A percentile compares a stretch with the other conserved stretches of the same genome.
Evolutionary conservation across 2,113 vertebrate genomes (phyloP).

Genomic region (Ciconia boyciana): DNA sequence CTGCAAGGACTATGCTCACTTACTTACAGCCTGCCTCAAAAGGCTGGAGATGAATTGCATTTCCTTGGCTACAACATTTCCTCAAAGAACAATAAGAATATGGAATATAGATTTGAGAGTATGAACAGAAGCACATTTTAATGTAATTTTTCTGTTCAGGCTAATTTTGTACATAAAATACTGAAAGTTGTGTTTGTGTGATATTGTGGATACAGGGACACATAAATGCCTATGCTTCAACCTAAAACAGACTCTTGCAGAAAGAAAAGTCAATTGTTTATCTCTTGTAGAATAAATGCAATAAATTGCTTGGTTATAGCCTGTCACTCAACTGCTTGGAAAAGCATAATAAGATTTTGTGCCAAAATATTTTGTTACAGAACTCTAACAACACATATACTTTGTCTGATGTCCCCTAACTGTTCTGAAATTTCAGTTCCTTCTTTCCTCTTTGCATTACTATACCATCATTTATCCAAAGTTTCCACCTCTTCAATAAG

Average conservation of each 20-base stretch:
- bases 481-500: background rate
- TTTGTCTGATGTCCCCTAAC: background rate
- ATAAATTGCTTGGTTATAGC: background rate
- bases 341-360: background rate
- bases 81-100: background rate
- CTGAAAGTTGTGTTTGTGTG: background rate
- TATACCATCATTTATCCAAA: background rate
- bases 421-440: background rate
- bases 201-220: background rate
- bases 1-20: background rate
- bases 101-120: background rate
- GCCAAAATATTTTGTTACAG: background rate
- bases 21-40: background rate
- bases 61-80: background rate
- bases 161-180: background rate
- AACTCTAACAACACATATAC: background rate
- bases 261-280: background rate
- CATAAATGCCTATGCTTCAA: background rate
- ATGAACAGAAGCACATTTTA: background rate
- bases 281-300: background rate
- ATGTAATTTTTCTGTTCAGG: background rate
- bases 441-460: background rate
- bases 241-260: background rate
- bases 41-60: background rate
- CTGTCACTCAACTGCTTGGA: background rate